phyloP scores from a whole-genome alignment of 2,113 vertebrate species.

The Andinoacara biseriatus region DNA sequence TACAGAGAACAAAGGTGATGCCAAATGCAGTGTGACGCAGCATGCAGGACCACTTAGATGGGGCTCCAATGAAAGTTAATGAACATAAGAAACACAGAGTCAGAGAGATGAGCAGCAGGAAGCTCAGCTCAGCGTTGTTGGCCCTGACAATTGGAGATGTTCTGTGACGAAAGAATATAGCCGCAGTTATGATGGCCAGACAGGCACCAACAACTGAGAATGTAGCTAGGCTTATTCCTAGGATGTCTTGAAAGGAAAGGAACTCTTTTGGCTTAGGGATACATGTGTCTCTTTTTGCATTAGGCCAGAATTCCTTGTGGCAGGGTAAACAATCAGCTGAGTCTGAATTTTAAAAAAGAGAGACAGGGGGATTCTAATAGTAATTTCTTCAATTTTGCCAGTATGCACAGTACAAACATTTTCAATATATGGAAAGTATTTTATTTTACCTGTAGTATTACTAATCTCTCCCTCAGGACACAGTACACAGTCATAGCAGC shows the following conservation, averaged over 20 bases:
- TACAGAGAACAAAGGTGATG: no score
- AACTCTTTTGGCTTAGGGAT: constrained; percentile 67
- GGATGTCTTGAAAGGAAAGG: constrained; percentile 68
- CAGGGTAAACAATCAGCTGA: constrained; percentile 68
- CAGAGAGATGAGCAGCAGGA: no score
- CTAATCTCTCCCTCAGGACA: constrained; percentile 60
- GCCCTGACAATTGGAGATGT: constrained; percentile 16
- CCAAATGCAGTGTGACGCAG: neutral
- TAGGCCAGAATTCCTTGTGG: constrained; percentile 70
- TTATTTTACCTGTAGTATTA: neutral
- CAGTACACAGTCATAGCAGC: constrained; percentile 74
- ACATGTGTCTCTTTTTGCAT: constrained; percentile 57
- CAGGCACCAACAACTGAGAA: neutral
- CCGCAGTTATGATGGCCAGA: accelerated
- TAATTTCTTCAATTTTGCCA: neutral
- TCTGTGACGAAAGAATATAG: neutral
- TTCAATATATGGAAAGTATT: neutral
- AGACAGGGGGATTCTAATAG: no score
- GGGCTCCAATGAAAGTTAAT: neutral
- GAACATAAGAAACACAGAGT: neutral
- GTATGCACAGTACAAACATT: neutral
- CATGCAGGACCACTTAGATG: neutral
- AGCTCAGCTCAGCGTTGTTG: no score
- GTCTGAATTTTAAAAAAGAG: constrained; percentile 19
- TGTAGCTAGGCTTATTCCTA: constrained; percentile 64